A percentile compares a stretch with the other conserved stretches of the same genome.
Conservation (phyloP, 2,113 vertebrate genomes). For the Heloderma charlesbogerti region DNA sequence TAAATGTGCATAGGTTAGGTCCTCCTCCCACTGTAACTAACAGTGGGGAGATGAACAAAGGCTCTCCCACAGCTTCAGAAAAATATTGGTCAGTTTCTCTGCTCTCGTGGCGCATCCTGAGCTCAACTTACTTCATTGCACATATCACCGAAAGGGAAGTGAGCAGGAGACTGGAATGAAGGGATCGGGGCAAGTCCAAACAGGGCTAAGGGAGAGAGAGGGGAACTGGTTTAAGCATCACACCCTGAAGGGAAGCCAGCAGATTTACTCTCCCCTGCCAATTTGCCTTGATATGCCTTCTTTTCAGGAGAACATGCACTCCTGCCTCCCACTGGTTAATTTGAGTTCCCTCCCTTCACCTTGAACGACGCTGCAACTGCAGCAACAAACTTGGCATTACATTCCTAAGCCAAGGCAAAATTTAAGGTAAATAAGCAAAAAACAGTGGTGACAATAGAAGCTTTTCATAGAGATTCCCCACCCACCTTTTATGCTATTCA, state of each 20-base stretch:
- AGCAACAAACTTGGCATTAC: not conserved
- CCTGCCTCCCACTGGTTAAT: not conserved
- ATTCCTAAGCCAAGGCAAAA: not conserved
- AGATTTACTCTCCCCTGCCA: not conserved
- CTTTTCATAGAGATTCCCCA: not conserved
- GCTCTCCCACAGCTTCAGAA: not conserved
- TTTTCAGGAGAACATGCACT: not conserved
- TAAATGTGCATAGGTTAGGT: not conserved
- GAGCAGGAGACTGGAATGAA: not conserved
- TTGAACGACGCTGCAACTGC: not conserved
- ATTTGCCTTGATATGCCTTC: not conserved
- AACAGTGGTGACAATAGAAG: not conserved
- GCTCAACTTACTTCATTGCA: not conserved
- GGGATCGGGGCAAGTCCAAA: not conserved
- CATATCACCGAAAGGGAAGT: not conserved
- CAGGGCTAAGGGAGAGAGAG: not conserved
- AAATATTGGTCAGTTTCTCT: not conserved
- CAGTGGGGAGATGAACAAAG: not conserved
- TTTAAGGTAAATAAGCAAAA: conserved; percentile 7
- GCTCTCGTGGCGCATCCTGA: not conserved
- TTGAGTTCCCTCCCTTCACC: conserved; percentile 4
- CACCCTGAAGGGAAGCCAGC: not conserved
- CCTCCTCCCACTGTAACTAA: not conserved
- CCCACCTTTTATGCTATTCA: not conserved
- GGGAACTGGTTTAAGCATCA: not conserved